Conservation (phyloP, 1,140 invertebrate genomes). For the Drosophila fuyamai region DNA sequence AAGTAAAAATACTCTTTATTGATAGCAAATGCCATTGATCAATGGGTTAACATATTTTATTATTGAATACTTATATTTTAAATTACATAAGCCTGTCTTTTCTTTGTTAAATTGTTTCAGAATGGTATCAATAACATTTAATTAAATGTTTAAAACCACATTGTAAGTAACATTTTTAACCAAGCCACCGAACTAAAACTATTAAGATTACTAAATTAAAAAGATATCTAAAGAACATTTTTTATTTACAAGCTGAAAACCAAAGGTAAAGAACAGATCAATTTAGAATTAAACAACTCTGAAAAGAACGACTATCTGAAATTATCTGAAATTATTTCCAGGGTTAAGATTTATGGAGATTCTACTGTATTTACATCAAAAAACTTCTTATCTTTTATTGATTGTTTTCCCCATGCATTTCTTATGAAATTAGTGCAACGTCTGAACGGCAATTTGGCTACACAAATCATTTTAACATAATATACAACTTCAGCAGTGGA, state of each 20-base stretch:
- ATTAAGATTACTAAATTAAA: not conserved
- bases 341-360: not conserved
- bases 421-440: constrained; percentile 62
- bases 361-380: not conserved
- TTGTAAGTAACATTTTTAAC: no score
- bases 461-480: constrained; percentile 76
- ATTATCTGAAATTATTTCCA: no score
- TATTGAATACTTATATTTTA: not conserved
- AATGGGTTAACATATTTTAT: not conserved
- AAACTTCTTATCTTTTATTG: constrained; percentile 35
- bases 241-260: no score
- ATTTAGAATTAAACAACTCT: no score
- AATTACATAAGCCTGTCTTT: not conserved
- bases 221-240: no score
- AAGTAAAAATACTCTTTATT: not conserved
- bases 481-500: constrained; percentile 46
- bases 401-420: constrained; percentile 50
- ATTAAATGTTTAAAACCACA: no score
- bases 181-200: no score
- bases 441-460: constrained; percentile 28
- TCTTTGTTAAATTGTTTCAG: not conserved
- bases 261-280: no score
- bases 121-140: not conserved
- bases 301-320: no score
- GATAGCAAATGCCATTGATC: not conserved